phyloP scores from a whole-genome alignment of 35 echinoderm and acorn worm genomes.

The Strongylocentrotus purpuratus region DNA sequence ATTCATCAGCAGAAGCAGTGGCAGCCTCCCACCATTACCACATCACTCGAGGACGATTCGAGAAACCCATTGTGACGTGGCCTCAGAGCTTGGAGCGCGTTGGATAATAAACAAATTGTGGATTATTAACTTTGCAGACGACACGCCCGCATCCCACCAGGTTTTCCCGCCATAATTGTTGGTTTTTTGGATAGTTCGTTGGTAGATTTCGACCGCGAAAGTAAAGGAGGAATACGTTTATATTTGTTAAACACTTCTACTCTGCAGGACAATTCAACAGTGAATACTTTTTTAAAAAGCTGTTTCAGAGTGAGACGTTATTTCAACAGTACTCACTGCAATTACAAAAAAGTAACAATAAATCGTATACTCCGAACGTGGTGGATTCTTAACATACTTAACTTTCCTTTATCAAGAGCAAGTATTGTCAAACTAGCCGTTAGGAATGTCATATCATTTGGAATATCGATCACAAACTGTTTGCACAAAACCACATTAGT shows the following conservation, averaged over 20 bases:
- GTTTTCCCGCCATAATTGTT: neutral
- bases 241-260: too few relatives aligned
- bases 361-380: neutral
- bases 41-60: neutral
- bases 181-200: neutral
- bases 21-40: neutral
- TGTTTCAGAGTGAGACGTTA: too few relatives aligned
- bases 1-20: neutral
- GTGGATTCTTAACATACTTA: neutral
- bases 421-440: neutral
- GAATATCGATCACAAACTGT: neutral
- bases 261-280: too few relatives aligned
- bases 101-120: neutral
- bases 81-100: neutral
- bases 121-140: neutral
- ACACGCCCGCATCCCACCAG: neutral
- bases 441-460: neutral
- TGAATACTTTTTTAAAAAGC: too few relatives aligned
- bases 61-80: neutral
- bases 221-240: neutral
- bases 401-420: neutral
- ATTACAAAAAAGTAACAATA: too few relatives aligned
- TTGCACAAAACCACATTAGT: neutral
- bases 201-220: neutral
- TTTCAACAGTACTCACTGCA: too few relatives aligned